phyloP scores from a whole-genome alignment of 23 tunicate species.

The Styela clava region DNA sequence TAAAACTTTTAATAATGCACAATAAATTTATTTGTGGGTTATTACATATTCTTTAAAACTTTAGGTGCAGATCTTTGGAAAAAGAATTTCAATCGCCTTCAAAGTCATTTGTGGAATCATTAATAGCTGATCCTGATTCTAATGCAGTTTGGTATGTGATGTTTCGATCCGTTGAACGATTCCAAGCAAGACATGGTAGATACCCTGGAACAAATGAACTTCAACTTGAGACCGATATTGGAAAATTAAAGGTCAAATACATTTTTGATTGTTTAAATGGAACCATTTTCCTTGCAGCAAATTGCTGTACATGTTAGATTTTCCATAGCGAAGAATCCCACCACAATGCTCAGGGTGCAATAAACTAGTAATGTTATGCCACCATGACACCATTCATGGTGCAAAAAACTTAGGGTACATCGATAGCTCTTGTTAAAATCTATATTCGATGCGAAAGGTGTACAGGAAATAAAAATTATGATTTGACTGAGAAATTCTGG shows the following conservation, averaged over 20 bases:
- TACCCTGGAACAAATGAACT: slow-evolving; percentile 51
- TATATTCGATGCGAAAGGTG: too few species aligned
- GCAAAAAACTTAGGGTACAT: too few species aligned
- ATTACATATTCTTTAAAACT: neutral
- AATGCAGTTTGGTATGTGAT: slow-evolving; percentile 83
- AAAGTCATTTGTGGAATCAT: slow-evolving; percentile 36
- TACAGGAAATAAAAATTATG: too few species aligned
- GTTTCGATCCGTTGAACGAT: slow-evolving; percentile 56
- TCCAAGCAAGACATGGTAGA: slow-evolving; percentile 34
- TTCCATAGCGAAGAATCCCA: too few species aligned
- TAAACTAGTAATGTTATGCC: too few species aligned
- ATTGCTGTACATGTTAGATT: too few species aligned
- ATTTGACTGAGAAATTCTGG: too few species aligned
- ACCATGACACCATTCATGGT: too few species aligned
- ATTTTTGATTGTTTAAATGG: neutral
- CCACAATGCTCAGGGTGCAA: too few species aligned
- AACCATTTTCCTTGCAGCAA: neutral
- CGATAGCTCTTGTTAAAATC: too few species aligned
- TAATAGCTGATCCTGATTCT: slow-evolving; percentile 48
- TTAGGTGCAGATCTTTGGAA: slow-evolving; percentile 44
- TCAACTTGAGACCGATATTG: slow-evolving; percentile 52
- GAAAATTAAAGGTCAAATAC: slow-evolving; percentile 68
- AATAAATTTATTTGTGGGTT: neutral
- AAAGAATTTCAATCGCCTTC: slow-evolving; percentile 56
- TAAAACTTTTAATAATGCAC: neutral